These are phyloP conservation scores for Margarornis squamiger DNA, from an alignment of 2,797 vertebrate species.

Conservation along the genomic window DNA sequence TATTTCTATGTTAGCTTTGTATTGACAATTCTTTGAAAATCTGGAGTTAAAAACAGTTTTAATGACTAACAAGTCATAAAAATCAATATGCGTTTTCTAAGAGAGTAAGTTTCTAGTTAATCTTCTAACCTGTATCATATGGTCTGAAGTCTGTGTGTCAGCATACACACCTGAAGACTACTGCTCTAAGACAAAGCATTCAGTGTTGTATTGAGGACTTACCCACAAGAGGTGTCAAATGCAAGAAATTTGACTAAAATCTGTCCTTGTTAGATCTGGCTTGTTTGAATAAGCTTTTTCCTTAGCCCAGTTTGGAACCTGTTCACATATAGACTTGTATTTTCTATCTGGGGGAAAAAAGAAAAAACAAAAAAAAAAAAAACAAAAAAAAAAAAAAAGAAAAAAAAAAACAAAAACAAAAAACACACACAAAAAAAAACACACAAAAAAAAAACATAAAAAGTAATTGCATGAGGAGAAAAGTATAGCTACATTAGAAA, in stretches of 20 bases:
- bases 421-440: neutral
- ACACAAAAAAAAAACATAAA: neutral
- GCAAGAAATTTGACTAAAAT: neutral
- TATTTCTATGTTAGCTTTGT: neutral
- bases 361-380: neutral
- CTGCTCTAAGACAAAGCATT: neutral
- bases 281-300: neutral
- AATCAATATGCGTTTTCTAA: neutral
- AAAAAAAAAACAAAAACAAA: neutral
- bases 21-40: neutral
- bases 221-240: neutral
- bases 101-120: neutral
- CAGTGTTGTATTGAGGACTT: neutral
- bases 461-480: neutral
- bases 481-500: neutral
- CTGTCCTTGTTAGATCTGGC: neutral
- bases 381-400: neutral
- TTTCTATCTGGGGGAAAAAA: neutral
- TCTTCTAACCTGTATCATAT: neutral
- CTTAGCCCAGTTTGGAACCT: neutral
- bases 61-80: neutral
- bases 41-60: fast-evolving
- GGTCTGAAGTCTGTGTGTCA: neutral
- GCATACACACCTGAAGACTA: fast-evolving
- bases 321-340: fast-evolving